Base-by-base conservation (phyloP, 2,113 vertebrate genomes). In the Chrysochloris asiatica region DNA sequence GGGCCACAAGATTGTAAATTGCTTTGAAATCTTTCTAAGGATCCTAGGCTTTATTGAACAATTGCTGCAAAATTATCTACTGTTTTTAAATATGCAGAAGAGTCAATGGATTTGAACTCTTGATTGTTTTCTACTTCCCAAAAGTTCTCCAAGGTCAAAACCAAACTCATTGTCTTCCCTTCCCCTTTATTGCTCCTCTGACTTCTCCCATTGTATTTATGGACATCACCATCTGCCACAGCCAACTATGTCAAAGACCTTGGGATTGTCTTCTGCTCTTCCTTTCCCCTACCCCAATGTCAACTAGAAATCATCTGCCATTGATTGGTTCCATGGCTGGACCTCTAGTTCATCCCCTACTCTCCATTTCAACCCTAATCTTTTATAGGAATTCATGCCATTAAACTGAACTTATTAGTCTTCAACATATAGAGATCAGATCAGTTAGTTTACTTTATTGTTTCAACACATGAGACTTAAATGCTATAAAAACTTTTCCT, bases 61-160 rank as follows among this genome's bases (percentile, higher is more conserved):
- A 36, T 88, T 59, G 47, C 1, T 88, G 11, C n/a, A 22, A 41
- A 80, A 45, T 93, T 36, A 77, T 50, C 47, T 48, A 16, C 52
- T 84, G 9, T 85, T 30, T 94, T 77, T 79, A 54, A 72, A n/a
- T 86, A 76, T 76, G 67, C 33, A 82, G 19, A 89, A 83, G 56
- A 90, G 8, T 3, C 48, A 73, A 33, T 86, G 50, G 82, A 22
- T 45, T 22, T 82, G 24, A n/a, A 36, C 89, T 85, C n/a, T 38
- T 76, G 2, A 50, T 21, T 79, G 76, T 75, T 47, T 83, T 69
- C 43, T 59, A 24, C n/a, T n/a, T 71, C 24, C 21, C 61, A 26
- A 73, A 52, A 85, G n/a, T 24, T 83, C 26, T 26, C 69, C n/a
- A 63, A 79, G 28, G 8, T 77, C 33, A 69, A 73, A 78, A 69